A percentile compares a stretch with the other conserved stretches of the same genome.
Conservation (phyloP, 2,888 invertebrate species). For the Coecobrya sp. region DNA sequence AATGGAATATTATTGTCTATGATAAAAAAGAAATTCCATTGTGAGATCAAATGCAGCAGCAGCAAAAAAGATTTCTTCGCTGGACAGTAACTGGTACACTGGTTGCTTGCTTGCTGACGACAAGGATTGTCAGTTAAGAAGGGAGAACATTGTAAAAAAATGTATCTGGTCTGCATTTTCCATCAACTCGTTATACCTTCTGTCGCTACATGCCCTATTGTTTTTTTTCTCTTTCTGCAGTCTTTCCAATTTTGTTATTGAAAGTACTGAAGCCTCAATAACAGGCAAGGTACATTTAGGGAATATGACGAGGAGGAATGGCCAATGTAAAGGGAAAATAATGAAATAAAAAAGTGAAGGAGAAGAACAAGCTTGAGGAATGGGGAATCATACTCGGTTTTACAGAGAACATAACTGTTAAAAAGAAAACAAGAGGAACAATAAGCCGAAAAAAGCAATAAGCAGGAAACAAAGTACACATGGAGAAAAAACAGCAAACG, state of each 20-base stretch:
- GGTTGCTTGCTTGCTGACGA: slow-evolving; percentile 15
- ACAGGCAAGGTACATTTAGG: background rate
- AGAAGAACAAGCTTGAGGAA: background rate
- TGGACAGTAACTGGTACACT: slow-evolving; percentile 63
- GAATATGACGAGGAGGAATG: background rate
- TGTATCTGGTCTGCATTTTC: slow-evolving; percentile 70
- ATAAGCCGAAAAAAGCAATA: slow-evolving; percentile 40
- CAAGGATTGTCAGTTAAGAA: slow-evolving; percentile 35
- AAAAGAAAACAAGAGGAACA: slow-evolving; percentile 16
- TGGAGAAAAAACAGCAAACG: background rate
- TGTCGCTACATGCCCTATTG: slow-evolving; percentile 46
- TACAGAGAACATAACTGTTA: background rate
- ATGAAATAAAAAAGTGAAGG: slow-evolving; percentile 29
- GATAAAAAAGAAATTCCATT: slow-evolving; percentile 60
- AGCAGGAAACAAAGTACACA: background rate
- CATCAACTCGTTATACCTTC: slow-evolving; percentile 61
- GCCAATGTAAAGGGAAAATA: background rate
- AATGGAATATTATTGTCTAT: slow-evolving; percentile 1
- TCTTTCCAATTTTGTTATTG: slow-evolving; percentile 15
- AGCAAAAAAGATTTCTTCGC: background rate
- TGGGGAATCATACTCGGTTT: background rate
- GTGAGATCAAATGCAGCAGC: slow-evolving; percentile 56
- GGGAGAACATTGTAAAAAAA: background rate
- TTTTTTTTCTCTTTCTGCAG: background rate
- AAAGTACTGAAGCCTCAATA: background rate